These are phyloP conservation scores for Phalacrocorax carbo DNA, from an alignment of 2,113 vertebrate species.

Conservation along the genomic window DNA sequence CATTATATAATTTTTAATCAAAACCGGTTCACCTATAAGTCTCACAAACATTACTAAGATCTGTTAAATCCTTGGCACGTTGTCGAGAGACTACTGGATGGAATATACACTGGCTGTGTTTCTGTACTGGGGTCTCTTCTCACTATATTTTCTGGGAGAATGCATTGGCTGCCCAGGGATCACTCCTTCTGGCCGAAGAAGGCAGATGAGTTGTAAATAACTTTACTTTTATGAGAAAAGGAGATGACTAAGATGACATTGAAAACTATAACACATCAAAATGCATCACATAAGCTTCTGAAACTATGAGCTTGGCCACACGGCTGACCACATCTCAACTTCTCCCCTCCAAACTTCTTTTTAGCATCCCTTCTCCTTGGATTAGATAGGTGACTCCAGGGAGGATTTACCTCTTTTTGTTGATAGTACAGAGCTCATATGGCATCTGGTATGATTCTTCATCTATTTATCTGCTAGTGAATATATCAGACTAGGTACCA, in stretches of 20 bases:
- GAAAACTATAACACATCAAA: not conserved
- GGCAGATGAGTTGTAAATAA: not conserved
- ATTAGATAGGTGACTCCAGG: slow-evolving; percentile 50
- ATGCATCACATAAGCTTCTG: slow-evolving; percentile 8
- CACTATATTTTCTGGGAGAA: not conserved
- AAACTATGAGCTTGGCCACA: not conserved
- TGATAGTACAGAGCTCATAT: slow-evolving; percentile 54
- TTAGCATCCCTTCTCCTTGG: not conserved
- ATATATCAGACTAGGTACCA: not conserved
- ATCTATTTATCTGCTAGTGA: slow-evolving; percentile 4
- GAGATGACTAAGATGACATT: slow-evolving; percentile 25
- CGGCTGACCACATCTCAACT: not conserved
- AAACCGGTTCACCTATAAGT: not conserved
- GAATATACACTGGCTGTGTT: not conserved
- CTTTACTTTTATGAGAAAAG: not conserved
- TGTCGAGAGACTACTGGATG: not conserved
- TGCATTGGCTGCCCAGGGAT: not conserved
- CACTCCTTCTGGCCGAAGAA: not conserved
- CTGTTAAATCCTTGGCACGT: not conserved
- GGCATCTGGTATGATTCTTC: slow-evolving; percentile 1
- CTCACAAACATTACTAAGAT: not conserved
- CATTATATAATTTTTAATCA: not conserved
- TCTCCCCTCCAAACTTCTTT: not conserved
- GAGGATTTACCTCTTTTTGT: not conserved
- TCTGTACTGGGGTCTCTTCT: not conserved